Percentiles rank a stretch among this genome's conserved stretches.
These are phyloP conservation scores for Tenthredo scrophulariae DNA, from an alignment of 2,888 invertebrate species.

Conservation along the genomic window DNA sequence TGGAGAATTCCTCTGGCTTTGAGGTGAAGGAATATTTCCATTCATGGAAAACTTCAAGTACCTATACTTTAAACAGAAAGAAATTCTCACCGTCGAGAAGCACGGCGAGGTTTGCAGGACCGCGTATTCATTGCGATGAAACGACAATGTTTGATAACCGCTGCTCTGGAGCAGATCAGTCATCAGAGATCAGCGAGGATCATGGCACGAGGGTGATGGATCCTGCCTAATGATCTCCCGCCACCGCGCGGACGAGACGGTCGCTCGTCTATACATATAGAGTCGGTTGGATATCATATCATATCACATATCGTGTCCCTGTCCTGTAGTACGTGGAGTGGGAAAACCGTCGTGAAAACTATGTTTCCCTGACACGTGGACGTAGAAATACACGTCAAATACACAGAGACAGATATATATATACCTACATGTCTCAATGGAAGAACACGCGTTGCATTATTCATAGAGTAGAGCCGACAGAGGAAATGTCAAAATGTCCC, in stretches of 20 bases:
- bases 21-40: neutral
- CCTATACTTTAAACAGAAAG: neutral
- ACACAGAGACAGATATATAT: neutral
- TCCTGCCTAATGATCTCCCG: conserved; percentile 70
- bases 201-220: conserved; percentile 69
- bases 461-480: conserved; percentile 52
- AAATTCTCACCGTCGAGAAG: neutral
- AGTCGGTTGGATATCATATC: conserved; percentile 33
- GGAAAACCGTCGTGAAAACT: conserved; percentile 35
- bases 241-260: conserved; percentile 36
- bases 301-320: neutral
- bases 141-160: conserved; percentile 62
- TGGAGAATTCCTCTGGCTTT: neutral
- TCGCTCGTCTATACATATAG: conserved; percentile 24
- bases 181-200: conserved; percentile 70
- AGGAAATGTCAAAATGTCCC: conserved; percentile 53
- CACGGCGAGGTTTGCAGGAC: neutral
- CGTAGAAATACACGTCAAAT: neutral
- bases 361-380: neutral
- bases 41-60: neutral
- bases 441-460: conserved; percentile 56
- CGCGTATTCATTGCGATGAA: conserved; percentile 1
- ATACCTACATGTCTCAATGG: conserved; percentile 20
- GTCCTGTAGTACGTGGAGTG: neutral
- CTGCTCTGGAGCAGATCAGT: conserved; percentile 67